Evolutionary conservation across 2,797 vertebrate genomes (phyloP), one percentile per base, ranked within the genome.

Genomic region (Enteromius paludinosus): DNA sequence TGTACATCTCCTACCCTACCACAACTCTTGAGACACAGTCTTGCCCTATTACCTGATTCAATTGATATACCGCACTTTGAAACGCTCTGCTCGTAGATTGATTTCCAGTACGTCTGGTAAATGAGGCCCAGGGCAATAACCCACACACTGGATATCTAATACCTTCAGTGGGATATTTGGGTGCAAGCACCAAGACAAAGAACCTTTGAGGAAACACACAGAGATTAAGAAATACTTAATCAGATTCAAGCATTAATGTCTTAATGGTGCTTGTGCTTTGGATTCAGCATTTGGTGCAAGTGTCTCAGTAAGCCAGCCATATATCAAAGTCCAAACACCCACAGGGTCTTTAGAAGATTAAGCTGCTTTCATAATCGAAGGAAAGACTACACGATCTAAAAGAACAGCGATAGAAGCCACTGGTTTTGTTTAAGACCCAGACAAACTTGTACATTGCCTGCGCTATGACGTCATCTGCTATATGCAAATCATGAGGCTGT

Each of bases 161-260:
- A 76, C 79, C 35, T 75, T 59, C 71, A 59, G 38, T 43, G 61
- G 54, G 59, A 74, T 71, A 65, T 73, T 64, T 43, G 52, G 64
- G 79, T 45, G 54, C 49, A 47, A 79, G 65, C 41, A 64, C 49
- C 61, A n/a, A 59, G 74, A 92, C 90, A 91, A 92, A 82, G 78
- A 82, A 77, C 74, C 79, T 89, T 92, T 87, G 84, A 76, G 23
- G 30, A 83, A 86, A 83, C 18, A 70, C 75, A 85, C 61, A 71
- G 66, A 54, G 91, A 91, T 91, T 93, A 91, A 88, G 85, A 80
- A 92, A 93, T 93, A 89, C 87, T 89, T 92, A 62, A 33, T 82
- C 86, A 89, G 89, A 88, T 84, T 91, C 79, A 88, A 83, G 65
- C 30, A 86, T 89, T 88, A 88, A 83, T 71, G 87, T 78, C 83